phyloP scores from a whole-genome alignment of 2,888 invertebrate species.

The Melinaea menophilus region DNA sequence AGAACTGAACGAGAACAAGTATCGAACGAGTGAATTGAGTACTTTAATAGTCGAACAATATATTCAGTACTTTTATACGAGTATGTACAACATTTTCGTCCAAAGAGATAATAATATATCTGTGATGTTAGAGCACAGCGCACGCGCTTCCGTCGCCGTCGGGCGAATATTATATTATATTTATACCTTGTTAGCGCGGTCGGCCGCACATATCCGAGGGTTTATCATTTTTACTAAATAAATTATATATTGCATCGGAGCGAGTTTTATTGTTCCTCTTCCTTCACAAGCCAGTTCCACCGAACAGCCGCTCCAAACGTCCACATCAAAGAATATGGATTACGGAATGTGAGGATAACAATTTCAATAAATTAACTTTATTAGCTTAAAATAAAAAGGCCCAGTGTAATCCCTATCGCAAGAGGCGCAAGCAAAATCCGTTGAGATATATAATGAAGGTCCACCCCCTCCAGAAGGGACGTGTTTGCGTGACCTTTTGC shows the following conservation, averaged over 20 bases:
- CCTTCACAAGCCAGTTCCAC: no score
- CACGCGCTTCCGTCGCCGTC: conserved; percentile 23
- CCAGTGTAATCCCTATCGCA: no score
- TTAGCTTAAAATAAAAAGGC: not conserved
- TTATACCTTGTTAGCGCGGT: conserved; percentile 14
- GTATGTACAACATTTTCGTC: conserved; percentile 37
- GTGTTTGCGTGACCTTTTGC: no score
- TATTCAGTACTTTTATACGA: conserved; percentile 13
- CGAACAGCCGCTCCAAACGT: no score
- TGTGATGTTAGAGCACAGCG: conserved; percentile 37
- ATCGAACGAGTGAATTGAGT: not conserved
- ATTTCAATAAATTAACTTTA: no score
- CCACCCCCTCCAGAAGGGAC: no score
- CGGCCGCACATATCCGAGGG: conserved; percentile 36
- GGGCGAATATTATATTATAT: conserved; percentile 14
- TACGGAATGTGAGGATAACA: no score
- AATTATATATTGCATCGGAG: conserved; percentile 23
- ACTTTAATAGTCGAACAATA: conserved; percentile 8
- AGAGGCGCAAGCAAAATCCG: no score
- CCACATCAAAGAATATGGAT: no score
- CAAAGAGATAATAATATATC: conserved; percentile 40
- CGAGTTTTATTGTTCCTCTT: not conserved
- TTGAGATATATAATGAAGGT: no score
- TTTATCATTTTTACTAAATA: conserved; percentile 37
- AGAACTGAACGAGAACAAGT: not conserved